A percentile compares a stretch with the other conserved stretches of the same genome.
These are phyloP conservation scores for rabbit (Oryctolagus cuniculus) DNA, from an alignment of 2,113 vertebrate species.

Conservation along the genomic window mOryCun1.1 NC_091441.1:80814501-80815000, in stretches of 20 bases:
- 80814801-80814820: not conserved
- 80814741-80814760: not conserved
- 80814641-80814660: not conserved
- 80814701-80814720: not conserved
- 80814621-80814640: not conserved
- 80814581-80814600: not conserved
- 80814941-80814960: not conserved
- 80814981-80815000: not conserved
- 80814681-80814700: slow-evolving; percentile 21
- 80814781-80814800: not conserved
- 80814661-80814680: not conserved
- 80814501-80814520: not conserved
- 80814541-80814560: not conserved
- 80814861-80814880: not conserved
- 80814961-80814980: not conserved
- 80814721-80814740: not conserved
- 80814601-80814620: not conserved
- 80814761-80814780: not conserved
- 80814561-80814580: not conserved
- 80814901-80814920: not conserved
- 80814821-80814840: not conserved
- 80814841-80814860: not conserved
- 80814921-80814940: not conserved
- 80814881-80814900: not conserved
- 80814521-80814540: not conserved